A percentile compares a stretch with the other conserved stretches of the same genome.
Conservation (phyloP, 2,888 invertebrate species). For the Paralinhomoeus sp. region DNA sequence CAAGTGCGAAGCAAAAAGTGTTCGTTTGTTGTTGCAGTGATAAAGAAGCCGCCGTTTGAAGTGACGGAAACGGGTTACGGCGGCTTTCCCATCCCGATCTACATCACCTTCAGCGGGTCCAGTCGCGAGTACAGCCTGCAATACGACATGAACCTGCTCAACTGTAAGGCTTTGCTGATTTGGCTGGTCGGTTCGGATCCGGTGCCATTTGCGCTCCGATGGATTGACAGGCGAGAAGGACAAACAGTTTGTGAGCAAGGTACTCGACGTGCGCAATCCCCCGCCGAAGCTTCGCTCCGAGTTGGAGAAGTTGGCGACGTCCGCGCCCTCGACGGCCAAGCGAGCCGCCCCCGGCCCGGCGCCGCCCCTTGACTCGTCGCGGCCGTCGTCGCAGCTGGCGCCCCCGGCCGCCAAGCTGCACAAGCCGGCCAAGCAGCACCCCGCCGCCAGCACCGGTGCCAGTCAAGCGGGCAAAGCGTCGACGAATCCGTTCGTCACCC, state of each 20-base stretch:
- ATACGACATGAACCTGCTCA: slow-evolving; percentile 4
- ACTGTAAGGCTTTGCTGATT: not conserved
- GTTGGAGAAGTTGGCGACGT: not conserved
- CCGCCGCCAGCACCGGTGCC: not conserved
- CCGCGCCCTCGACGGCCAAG: no score
- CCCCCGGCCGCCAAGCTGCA: no score
- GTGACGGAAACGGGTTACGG: slow-evolving; percentile 6
- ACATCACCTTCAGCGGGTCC: not conserved
- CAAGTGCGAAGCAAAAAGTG: no score
- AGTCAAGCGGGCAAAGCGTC: not conserved
- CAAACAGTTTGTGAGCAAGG: not conserved
- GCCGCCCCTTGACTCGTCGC: no score
- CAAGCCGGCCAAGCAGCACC: not conserved
- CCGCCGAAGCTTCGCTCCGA: no score
- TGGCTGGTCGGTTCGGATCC: not conserved
- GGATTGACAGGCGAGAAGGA: not conserved
- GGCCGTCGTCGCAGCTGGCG: no score
- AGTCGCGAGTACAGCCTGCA: not conserved
- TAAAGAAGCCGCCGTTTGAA: slow-evolving; percentile 3
- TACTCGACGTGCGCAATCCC: not conserved
- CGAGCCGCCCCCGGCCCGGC: no score
- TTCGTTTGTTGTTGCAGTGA: slow-evolving; percentile 1
- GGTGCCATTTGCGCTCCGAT: not conserved
- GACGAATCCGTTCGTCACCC: not conserved
- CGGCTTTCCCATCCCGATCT: slow-evolving; percentile 2